These are phyloP conservation scores for Parotia lawesii DNA, from an alignment of 2,113 vertebrate genomes.

Conservation along the genomic window DNA sequence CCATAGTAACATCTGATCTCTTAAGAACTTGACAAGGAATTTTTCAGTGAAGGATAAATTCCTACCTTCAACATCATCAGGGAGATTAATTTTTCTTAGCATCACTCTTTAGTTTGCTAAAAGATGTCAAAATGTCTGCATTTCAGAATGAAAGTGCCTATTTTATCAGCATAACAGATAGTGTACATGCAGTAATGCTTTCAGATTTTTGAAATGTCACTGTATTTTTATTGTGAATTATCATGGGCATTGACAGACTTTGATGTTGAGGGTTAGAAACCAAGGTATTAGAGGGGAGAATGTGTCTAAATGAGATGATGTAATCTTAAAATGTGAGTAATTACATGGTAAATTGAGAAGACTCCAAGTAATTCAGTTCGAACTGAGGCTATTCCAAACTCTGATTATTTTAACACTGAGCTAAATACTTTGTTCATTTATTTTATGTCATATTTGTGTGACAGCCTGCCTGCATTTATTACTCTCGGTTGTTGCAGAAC, in stretches of 20 bases:
- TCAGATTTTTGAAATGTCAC: not conserved
- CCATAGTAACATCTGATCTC: not conserved
- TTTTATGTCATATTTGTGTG: not conserved
- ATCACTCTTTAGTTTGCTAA: not conserved
- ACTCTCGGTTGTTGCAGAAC: not conserved
- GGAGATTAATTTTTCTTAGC: slow-evolving; percentile 1
- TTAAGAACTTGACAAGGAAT: not conserved
- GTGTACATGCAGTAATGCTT: not conserved
- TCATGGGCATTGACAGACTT: not conserved
- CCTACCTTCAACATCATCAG: not conserved
- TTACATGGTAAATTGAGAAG: not conserved
- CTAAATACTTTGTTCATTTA: not conserved
- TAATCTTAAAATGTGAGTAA: not conserved
- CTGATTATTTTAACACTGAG: not conserved
- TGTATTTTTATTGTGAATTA: not conserved
- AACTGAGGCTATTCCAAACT: not conserved
- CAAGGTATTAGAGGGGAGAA: not conserved
- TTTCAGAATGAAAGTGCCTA: not conserved
- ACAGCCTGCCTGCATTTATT: not conserved
- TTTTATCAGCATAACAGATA: not conserved
- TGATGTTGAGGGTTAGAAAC: not conserved
- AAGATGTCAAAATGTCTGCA: slow-evolving; percentile 3
- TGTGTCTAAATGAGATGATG: not conserved
- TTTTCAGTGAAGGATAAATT: not conserved
- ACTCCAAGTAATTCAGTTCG: not conserved